These are phyloP conservation scores for Euphydryas editha DNA, from an alignment of 2,888 invertebrate genomes.

Conservation along the genomic window DNA sequence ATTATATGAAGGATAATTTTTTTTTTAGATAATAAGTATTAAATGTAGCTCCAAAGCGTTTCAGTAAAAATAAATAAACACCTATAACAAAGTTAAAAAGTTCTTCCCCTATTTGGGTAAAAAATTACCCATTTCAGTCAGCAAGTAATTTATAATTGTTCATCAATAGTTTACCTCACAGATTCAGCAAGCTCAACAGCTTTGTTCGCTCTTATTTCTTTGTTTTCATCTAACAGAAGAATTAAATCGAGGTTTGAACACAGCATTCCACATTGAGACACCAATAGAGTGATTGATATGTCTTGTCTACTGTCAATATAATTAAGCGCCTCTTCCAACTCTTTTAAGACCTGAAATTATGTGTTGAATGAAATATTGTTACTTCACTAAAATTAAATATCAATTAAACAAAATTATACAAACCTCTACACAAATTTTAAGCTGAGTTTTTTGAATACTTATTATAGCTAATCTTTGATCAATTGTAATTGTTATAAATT, in stretches of 20 bases:
- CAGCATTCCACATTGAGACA: constrained; percentile 89
- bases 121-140: no score
- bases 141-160: not conserved
- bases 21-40: no score
- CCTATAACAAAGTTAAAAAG: no score
- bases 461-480: constrained; percentile 70
- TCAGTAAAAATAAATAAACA: no score
- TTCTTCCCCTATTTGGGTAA: no score
- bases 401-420: constrained; percentile 36
- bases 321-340: constrained; percentile 87
- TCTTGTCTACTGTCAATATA: constrained; percentile 63
- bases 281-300: constrained; percentile 87
- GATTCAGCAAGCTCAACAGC: constrained; percentile 88
- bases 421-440: constrained; percentile 65
- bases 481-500: constrained; percentile 62
- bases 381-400: not conserved
- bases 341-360: constrained; percentile 87
- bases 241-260: constrained; percentile 93
- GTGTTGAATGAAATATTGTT: not conserved
- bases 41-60: no score
- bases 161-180: constrained; percentile 86
- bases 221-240: constrained; percentile 84
- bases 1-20: no score
- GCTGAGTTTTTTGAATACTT: constrained; percentile 60
- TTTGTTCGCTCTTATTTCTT: constrained; percentile 84